Evolutionary conservation across 2,888 invertebrate species (phyloP), one percentile per base, ranked within the genome.

Genomic region (Agrochola macilenta): DNA sequence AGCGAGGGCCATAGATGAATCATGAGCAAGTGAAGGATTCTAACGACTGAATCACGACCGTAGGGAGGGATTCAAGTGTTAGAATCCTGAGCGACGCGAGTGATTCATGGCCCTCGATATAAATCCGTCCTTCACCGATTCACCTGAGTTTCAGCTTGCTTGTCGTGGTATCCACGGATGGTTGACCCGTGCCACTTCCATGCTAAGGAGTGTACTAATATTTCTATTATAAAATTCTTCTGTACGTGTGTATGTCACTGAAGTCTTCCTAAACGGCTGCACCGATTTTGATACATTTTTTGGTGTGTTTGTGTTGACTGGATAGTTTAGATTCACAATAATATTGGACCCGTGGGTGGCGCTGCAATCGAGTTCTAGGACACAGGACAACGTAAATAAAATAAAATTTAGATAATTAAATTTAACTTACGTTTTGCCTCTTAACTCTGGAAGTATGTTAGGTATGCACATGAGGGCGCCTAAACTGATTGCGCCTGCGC

Each of bases 401-500:
- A 35, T 35, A 3, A 3, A 35, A 35, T 35, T 35, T 35, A 35
- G 35, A 35, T 35, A 35, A 39, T 39, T 39, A 60, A 76, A 49
- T 11, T 35, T 26, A 63, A 66, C 83, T 81, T 88, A 94, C 94
- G 85, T 94, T 86, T 94, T 94, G 8, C 88, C 90, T 54, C 74
- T 81, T 46, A 95, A 83, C 77, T 93, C 94, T 20, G 93, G 92
- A 4, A 94, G 77, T 70, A 92, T 72, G 68, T 90, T 83, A 7
- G 94, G 94, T 9, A 90, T 98, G 11, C 98, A 97, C 65, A 99
- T 93, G 78, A 99, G 97, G 5, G 98, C 98, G 0, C 98, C 98
- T n/a, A 99, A 91, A 3, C 98, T 98, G 9, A 97, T 97, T 0
- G 98, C 99, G 0, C 98, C 99, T 14, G 98, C 98, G 0, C 99